phyloP scores from a whole-genome alignment of 2,888 invertebrate genomes.

The Nesidiocoris tenuis region DNA sequence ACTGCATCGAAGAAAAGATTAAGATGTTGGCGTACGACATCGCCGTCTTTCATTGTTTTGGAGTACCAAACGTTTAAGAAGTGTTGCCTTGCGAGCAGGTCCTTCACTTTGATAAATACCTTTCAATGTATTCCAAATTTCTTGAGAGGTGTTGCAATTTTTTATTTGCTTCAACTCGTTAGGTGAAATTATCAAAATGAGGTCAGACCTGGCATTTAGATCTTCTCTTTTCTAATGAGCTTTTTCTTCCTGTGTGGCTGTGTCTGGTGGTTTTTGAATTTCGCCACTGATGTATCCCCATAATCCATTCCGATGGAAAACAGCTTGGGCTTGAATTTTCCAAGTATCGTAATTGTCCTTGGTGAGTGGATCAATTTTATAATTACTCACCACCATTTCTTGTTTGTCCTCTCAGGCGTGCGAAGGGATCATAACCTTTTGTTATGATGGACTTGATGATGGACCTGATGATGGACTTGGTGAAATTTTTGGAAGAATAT shows the following conservation, averaged over 20 bases:
- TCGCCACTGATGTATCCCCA: neutral
- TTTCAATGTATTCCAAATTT: conserved; percentile 2
- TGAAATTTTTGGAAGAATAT: no score
- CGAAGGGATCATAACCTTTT: neutral
- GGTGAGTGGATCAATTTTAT: neutral
- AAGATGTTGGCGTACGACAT: conserved; percentile 4
- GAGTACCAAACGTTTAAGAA: conserved; percentile 7
- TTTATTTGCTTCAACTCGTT: neutral
- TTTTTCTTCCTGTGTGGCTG: neutral
- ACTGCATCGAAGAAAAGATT: conserved; percentile 12
- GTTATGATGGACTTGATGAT: no score
- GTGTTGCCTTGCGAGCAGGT: conserved; percentile 5
- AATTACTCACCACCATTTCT: neutral
- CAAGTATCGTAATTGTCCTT: conserved; percentile 7
- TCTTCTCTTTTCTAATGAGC: neutral
- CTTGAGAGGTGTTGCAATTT: neutral
- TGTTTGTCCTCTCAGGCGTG: neutral
- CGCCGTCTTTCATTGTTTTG: conserved; percentile 13
- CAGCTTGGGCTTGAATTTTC: conserved; percentile 2
- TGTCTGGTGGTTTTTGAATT: neutral
- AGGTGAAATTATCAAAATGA: neutral
- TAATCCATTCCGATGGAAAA: neutral
- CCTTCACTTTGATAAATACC: conserved; percentile 4
- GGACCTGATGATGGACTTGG: no score
- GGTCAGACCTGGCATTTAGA: neutral